Evolutionary conservation across 2,797 vertebrate genomes (phyloP), one percentile per base, ranked within the genome.

Genomic region (Schizothorax lantsangensis): DNA sequence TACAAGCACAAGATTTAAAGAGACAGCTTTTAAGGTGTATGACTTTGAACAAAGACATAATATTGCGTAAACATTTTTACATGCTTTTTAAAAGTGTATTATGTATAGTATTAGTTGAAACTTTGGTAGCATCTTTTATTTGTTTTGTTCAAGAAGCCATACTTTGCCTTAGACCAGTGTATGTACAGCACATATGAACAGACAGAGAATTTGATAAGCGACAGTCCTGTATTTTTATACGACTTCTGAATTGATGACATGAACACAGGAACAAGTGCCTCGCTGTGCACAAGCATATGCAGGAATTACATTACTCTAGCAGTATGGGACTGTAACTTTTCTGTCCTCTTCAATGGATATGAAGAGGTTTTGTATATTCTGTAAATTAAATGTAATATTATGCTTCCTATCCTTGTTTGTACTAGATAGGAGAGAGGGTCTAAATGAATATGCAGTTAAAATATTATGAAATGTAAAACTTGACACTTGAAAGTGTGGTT

Each of bases 241-340:
- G 84, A 88, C 83, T 89, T 87, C 89, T 89, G 83, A 82, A 89
- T 73, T 84, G 90, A 89, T 91, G 91, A 90, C 90, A 89, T 85
- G 36, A 91, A 86, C 84, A 43, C 64, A 88, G 81, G 91, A 92
- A 88, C 36, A 95, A 95, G 95, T 95, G 94, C 94, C 95, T 95
- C 91, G 86, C 91, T 92, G 90, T 88, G 92, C 91, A 89, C 77
- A 87, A 69, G 88, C 90, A 84, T 90, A 85, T 85, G 88, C 88
- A 89, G 88, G 90, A 87, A 84, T 81, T 38, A 83, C 83, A 68
- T 77, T 57, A 82, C 52, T 23, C 36, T 49, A 30, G 68, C 81
- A 62, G 69, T 62, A 45, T 30, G 38, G 26, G 85, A 85, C 78
- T 77, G 52, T 57, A 40, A 62, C 69, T 40, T 81, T 40, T 81